Percentiles rank a stretch among this genome's conserved stretches.
phyloP scores from a whole-genome alignment of 2,888 invertebrate species.

The Drosophila fungiperda region DNA sequence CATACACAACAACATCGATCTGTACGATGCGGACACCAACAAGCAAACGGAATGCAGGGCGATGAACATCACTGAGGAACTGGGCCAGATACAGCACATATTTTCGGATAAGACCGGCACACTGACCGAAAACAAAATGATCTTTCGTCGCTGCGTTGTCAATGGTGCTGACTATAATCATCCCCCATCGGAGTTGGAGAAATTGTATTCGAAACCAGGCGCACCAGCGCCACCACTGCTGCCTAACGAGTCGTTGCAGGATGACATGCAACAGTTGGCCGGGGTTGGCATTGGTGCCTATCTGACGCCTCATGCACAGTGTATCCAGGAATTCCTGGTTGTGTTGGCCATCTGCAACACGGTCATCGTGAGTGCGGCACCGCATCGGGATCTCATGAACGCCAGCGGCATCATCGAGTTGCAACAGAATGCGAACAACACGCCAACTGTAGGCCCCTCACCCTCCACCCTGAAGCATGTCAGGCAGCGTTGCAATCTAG shows the following conservation, averaged over 20 bases:
- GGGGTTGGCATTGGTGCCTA: conserved; percentile 83
- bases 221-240: conserved; percentile 86
- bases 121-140: conserved; percentile 98
- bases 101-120: conserved; percentile 99
- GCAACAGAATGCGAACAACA: conserved; percentile 69
- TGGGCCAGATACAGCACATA: conserved; percentile 97
- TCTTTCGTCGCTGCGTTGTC: conserved; percentile 95
- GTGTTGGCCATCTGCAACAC: conserved; percentile 98
- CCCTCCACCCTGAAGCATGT: conserved; percentile 45
- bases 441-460: conserved; percentile 21
- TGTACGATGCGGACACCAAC: conserved; percentile 94
- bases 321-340: conserved; percentile 94
- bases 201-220: conserved; percentile 86
- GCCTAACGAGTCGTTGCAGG: conserved; percentile 86
- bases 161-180: conserved; percentile 96
- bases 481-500: conserved; percentile 40
- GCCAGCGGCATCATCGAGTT: conserved; percentile 88
- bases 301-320: conserved; percentile 88
- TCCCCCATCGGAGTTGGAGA: conserved; percentile 89
- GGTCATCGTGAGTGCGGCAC: conserved; percentile 95
- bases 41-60: conserved; percentile 95
- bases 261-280: conserved; percentile 85
- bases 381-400: conserved; percentile 90
- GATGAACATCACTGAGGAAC: conserved; percentile 98
- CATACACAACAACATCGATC: conserved; percentile 94